A percentile compares a stretch with the other conserved stretches of the same genome.
Conservation (phyloP, 2,888 invertebrate species). For the Chironomus riparius region DNA sequence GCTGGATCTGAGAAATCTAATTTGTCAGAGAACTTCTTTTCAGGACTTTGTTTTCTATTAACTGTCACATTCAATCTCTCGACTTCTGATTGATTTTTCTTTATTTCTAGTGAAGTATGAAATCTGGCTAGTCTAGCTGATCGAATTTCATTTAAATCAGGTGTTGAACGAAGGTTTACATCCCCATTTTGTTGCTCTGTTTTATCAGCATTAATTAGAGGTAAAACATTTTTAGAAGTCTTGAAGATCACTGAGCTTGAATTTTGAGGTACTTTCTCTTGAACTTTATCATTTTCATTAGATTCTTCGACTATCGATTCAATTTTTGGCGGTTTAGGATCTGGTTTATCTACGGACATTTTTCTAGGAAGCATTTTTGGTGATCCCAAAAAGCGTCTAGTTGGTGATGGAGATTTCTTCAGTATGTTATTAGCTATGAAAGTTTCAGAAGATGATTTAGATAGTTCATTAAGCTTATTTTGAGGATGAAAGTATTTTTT, state of each 20-base stretch:
- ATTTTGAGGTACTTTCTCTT: background rate
- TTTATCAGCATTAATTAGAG: too few species aligned
- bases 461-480: slow-evolving; percentile 21
- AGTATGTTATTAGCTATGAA: slow-evolving; percentile 19
- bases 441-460: slow-evolving; percentile 31
- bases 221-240: background rate
- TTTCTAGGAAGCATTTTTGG: background rate
- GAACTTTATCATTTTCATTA: background rate
- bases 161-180: background rate
- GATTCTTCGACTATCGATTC: slow-evolving; percentile 18
- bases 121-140: slow-evolving; percentile 40
- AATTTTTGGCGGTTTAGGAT: background rate
- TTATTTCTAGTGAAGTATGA: slow-evolving; percentile 28
- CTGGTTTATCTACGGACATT: slow-evolving; percentile 14
- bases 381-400: background rate
- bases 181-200: background rate
- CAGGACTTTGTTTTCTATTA: slow-evolving; percentile 18
- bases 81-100: slow-evolving; percentile 10
- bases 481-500: slow-evolving; percentile 33
- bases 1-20: slow-evolving; percentile 27
- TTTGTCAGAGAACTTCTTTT: slow-evolving; percentile 8
- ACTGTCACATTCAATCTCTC: slow-evolving; percentile 12
- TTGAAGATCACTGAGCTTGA: too few species aligned
- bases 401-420: slow-evolving; percentile 18
- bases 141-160: slow-evolving; percentile 36